These are phyloP conservation scores for Pedicia rivosa DNA, from an alignment of 2,888 invertebrate species.

Conservation along the genomic window DNA sequence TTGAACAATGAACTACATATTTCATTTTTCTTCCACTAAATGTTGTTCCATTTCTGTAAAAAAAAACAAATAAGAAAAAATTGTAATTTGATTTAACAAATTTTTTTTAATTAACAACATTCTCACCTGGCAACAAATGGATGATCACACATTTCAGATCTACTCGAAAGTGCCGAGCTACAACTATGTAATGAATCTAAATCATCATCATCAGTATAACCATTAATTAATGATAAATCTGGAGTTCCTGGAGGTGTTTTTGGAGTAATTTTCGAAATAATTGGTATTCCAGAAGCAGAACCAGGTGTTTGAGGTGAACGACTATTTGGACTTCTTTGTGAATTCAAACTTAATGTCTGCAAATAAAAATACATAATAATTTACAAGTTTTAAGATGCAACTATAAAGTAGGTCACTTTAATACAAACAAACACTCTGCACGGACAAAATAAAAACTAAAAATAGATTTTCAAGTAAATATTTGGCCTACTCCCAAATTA, in stretches of 20 bases:
- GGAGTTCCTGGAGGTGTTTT: conserved; percentile 46
- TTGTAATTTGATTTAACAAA: neutral
- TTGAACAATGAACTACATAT: conserved; percentile 74
- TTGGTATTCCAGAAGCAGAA: conserved; percentile 1
- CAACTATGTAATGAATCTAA: conserved; percentile 62
- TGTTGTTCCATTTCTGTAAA: conserved; percentile 44
- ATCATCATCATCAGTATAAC: conserved; percentile 48
- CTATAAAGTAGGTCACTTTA: no score
- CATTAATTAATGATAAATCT: conserved; percentile 33
- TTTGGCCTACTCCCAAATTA: no score
- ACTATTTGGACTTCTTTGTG: neutral
- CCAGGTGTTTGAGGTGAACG: neutral
- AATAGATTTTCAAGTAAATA: no score
- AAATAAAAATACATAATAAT: no score
- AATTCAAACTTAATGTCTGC: no score
- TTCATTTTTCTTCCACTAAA: conserved; percentile 54
- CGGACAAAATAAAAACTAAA: no score
- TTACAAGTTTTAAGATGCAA: no score
- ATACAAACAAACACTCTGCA: no score
- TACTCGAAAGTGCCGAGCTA: conserved; percentile 62
- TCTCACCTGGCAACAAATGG: conserved; percentile 53
- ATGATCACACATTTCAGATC: conserved; percentile 57
- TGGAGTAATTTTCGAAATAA: conserved; percentile 18
- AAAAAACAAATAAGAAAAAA: no score
- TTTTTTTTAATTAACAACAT: neutral